A percentile compares a stretch with the other conserved stretches of the same genome.
phyloP scores from a whole-genome alignment of 2,113 vertebrate species.

The Athene noctua region DNA sequence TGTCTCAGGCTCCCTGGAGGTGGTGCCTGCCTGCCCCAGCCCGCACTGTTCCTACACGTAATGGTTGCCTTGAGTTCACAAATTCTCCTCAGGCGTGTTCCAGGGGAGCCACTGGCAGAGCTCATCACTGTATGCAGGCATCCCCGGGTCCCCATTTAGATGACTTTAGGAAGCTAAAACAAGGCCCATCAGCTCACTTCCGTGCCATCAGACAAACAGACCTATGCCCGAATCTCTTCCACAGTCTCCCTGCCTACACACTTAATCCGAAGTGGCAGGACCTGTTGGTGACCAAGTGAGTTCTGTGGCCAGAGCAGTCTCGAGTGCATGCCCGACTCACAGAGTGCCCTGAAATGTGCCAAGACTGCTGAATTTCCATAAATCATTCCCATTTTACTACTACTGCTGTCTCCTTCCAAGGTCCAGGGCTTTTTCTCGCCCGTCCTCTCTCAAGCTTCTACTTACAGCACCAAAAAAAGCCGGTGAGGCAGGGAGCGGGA shows the following conservation, averaged over 20 bases:
- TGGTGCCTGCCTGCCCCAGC: accelerated
- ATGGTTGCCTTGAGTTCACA: too few species aligned
- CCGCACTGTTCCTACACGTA: neutral
- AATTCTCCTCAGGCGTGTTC: accelerated
- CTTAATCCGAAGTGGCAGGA: neutral
- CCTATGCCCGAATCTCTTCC: accelerated
- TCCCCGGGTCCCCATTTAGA: accelerated
- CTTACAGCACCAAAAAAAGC: neutral
- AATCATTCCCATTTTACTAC: neutral
- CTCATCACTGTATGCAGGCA: accelerated
- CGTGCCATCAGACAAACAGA: too few species aligned
- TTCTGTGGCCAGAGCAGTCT: accelerated
- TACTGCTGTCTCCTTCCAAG: neutral
- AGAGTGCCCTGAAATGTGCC: accelerated
- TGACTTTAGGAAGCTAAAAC: too few species aligned
- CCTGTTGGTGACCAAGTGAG: accelerated
- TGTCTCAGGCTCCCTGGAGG: neutral
- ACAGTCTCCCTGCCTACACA: accelerated
- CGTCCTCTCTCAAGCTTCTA: neutral
- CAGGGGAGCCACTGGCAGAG: neutral
- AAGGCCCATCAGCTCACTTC: accelerated
- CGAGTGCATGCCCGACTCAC: accelerated
- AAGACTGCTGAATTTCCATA: too few species aligned
- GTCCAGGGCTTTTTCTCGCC: neutral
- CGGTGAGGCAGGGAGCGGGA: neutral